A percentile compares a stretch with the other conserved stretches of the same genome.
Evolutionary conservation across 2,113 vertebrate species (phyloP).

Genomic region (Notechis scutatus): DNA sequence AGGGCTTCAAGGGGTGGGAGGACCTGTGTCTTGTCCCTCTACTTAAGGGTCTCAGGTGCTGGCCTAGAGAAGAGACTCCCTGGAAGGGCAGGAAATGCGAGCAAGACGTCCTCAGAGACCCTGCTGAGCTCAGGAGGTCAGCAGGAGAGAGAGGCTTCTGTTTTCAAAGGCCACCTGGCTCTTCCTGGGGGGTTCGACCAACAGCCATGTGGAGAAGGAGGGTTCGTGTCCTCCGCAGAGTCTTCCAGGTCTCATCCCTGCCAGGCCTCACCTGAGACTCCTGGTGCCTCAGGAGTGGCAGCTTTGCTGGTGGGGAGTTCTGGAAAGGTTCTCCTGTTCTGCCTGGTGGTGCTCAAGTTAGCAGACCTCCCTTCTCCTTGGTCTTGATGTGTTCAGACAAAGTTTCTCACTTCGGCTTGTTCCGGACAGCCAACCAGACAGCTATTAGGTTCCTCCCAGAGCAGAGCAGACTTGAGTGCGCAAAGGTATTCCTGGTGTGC

Average conservation of each 20-base stretch:
- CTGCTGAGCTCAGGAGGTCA: not conserved
- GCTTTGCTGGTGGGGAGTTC: not conserved
- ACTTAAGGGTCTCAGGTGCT: not conserved
- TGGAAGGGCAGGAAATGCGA: not conserved
- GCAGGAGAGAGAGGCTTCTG: not conserved
- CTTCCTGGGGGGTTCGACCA: not conserved
- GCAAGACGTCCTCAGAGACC: not conserved
- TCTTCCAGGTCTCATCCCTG: not conserved
- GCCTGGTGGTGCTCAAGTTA: not conserved
- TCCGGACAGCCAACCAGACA: not conserved
- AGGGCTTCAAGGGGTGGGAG: not conserved
- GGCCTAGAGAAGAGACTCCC: not conserved
- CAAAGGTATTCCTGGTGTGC: not conserved
- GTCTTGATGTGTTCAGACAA: not conserved
- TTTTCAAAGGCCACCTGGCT: not conserved
- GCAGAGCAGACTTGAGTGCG: not conserved
- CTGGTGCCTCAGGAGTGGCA: not conserved
- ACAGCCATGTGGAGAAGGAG: not conserved
- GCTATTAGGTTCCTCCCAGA: not conserved
- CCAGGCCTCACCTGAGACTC: not conserved
- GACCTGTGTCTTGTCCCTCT: not conserved
- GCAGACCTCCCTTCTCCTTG: not conserved
- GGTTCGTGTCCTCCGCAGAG: not conserved
- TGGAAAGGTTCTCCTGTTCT: not conserved
- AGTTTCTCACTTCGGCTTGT: not conserved